Evolutionary conservation across 2,113 vertebrate species (phyloP).

Genomic region (Lasiurus cinereus): DNA sequence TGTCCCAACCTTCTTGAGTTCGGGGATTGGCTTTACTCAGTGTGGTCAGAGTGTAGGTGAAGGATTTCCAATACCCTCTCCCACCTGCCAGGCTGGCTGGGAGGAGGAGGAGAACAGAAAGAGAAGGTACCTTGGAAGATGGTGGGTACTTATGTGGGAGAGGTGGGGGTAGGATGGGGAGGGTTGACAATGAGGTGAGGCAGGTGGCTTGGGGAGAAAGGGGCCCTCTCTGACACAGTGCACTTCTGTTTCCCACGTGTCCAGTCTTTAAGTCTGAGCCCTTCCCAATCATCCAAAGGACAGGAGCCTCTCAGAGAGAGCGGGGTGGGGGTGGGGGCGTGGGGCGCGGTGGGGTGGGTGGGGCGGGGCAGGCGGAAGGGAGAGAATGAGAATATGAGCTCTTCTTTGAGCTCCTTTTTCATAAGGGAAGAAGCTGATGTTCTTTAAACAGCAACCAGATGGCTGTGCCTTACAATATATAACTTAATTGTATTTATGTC

Average conservation of each 20-base stretch:
- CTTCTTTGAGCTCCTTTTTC: not conserved
- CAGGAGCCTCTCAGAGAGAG: not conserved
- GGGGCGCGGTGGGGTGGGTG: no score
- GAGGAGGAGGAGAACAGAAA: not conserved
- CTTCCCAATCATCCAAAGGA: not conserved
- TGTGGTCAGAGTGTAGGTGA: not conserved
- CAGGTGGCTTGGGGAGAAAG: not conserved
- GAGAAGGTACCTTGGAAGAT: not conserved
- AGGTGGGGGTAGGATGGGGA: not conserved
- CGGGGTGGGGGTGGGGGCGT: no score
- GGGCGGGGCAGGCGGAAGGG: no score
- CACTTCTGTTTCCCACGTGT: no score
- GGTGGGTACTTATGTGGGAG: not conserved
- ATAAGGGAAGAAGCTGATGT: not conserved
- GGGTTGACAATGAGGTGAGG: not conserved
- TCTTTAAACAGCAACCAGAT: slow-evolving; percentile 60
- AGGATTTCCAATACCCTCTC: not conserved
- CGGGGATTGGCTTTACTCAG: not conserved
- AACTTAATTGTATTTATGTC: slow-evolving; percentile 19
- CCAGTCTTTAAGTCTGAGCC: not conserved
- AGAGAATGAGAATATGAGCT: not conserved
- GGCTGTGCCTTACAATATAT: slow-evolving; percentile 31
- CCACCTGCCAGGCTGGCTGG: not conserved
- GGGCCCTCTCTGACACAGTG: no score
- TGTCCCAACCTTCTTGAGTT: not conserved